Evolutionary conservation across 1,140 invertebrate species (phyloP).

Genomic region (Drosophila sproati): DNA sequence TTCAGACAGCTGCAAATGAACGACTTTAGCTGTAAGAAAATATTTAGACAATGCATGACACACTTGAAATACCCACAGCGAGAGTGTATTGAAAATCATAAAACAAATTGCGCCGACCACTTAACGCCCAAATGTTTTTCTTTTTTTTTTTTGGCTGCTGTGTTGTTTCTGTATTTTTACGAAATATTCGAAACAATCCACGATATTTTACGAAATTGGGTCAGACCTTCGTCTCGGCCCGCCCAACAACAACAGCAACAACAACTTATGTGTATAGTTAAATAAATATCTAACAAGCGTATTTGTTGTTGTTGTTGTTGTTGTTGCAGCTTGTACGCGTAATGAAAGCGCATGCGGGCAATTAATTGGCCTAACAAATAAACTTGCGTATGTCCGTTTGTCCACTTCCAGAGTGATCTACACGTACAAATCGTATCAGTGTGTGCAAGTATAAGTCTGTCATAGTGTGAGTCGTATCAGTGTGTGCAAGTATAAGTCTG

Average conservation of each 20-base stretch:
- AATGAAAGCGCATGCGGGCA: conserved; percentile 81
- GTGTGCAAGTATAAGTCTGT: conserved; percentile 10
- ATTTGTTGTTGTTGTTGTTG: conserved; percentile 21
- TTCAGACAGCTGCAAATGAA: background rate
- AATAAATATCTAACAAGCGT: conserved; percentile 63
- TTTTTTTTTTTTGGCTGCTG: too few relatives aligned
- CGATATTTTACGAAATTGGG: conserved; percentile 53
- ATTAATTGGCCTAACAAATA: conserved; percentile 73
- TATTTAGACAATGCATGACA: conserved; percentile 3
- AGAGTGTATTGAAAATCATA: conserved; percentile 13
- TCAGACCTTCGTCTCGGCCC: conserved; percentile 34
- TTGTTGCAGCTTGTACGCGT: conserved; percentile 41
- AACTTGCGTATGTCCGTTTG: conserved; percentile 50
- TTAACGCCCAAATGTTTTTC: conserved; percentile 54
- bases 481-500: background rate
- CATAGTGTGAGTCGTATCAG: background rate
- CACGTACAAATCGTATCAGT: background rate
- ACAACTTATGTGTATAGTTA: conserved; percentile 49
- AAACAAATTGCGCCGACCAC: conserved; percentile 60
- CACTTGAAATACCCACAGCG: conserved; percentile 6
- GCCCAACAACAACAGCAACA: conserved; percentile 32
- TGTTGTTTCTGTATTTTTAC: conserved; percentile 52
- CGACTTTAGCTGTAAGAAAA: background rate
- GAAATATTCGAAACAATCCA: conserved; percentile 62
- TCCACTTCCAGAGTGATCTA: conserved; percentile 18